These are phyloP conservation scores for Scortum barcoo DNA, from an alignment of 2,113 vertebrate species.

Conservation along the genomic window DNA sequence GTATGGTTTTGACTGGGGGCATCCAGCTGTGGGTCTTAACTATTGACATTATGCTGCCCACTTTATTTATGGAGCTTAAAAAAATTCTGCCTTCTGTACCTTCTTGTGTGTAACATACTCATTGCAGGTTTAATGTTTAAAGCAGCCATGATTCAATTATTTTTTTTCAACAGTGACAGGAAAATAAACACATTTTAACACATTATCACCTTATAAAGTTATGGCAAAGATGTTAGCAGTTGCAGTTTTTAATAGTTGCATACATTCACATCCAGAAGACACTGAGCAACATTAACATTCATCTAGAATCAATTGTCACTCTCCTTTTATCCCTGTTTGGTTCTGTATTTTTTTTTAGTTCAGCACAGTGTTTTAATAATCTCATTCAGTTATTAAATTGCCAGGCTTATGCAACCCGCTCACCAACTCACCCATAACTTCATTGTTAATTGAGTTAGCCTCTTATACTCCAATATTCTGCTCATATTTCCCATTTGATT, in stretches of 20 bases:
- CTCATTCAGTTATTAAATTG: not conserved
- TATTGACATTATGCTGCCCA: not conserved
- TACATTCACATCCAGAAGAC: not conserved
- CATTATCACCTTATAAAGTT: no score
- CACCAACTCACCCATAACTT: no score
- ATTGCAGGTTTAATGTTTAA: not conserved
- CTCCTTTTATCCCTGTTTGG: no score
- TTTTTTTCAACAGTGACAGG: no score
- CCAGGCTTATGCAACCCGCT: no score
- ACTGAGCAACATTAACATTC: not conserved
- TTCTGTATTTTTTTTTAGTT: not conserved
- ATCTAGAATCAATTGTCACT: not conserved
- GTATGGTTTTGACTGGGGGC: not conserved
- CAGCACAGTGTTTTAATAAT: not conserved
- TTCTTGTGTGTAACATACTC: not conserved
- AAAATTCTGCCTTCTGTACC: not conserved
- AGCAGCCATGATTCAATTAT: no score
- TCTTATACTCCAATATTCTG: not conserved
- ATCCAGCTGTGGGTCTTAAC: not conserved
- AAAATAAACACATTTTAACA: no score
- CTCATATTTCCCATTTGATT: not conserved
- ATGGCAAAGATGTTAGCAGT: not conserved
- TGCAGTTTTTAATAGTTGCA: no score
- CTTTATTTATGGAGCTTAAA: not conserved
- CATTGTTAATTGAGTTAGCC: not conserved